Conservation (phyloP, 1,140 invertebrate species). For the Periplaneta americana region DNA sequence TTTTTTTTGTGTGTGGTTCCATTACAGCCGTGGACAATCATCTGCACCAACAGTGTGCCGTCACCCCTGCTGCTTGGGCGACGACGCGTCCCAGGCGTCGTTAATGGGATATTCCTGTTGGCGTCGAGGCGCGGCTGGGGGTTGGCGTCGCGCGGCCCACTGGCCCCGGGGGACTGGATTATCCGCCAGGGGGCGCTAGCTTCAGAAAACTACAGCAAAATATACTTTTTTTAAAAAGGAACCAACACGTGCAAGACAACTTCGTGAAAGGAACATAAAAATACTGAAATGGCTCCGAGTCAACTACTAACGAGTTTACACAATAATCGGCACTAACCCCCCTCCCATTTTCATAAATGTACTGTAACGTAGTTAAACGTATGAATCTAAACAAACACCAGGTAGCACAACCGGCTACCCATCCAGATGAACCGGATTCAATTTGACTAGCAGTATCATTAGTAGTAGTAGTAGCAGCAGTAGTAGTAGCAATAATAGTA, state of each 20-base stretch:
- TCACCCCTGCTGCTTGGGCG: background rate
- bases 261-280: background rate
- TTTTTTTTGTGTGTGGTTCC: background rate
- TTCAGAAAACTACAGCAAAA: background rate
- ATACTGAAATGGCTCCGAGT: background rate
- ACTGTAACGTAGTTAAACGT: no score
- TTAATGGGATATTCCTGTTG: constrained; percentile 18
- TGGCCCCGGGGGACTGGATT: background rate
- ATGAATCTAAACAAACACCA: no score
- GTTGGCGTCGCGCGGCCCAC: background rate
- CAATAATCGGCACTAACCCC: no score
- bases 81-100: background rate
- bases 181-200: background rate
- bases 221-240: background rate
- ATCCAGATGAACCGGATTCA: no score
- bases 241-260: background rate
- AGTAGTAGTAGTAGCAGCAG: no score
- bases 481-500: no score
- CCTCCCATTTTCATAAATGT: no score
- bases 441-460: no score
- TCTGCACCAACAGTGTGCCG: no score
- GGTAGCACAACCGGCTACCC: no score
- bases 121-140: constrained; percentile 9
- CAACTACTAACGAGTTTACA: no score
- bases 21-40: background rate